These are phyloP conservation scores for Hemistola chrysoprasaria DNA, from an alignment of 2,888 invertebrate genomes.

Conservation along the genomic window DNA sequence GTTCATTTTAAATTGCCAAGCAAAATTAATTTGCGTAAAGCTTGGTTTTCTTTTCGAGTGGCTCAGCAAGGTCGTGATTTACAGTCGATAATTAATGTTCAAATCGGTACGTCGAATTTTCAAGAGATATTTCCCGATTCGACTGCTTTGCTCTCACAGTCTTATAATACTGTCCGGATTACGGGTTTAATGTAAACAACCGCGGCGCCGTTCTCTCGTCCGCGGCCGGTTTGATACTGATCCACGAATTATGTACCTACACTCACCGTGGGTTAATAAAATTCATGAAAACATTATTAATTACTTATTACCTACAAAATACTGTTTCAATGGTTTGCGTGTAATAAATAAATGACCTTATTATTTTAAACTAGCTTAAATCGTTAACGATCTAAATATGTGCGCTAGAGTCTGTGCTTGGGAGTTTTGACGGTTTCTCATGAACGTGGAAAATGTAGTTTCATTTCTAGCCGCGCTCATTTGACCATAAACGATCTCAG, in stretches of 20 bases:
- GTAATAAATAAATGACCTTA: conserved; percentile 44
- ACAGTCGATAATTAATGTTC: no score
- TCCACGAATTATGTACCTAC: conserved; percentile 47
- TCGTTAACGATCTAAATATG: no score
- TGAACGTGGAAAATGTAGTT: no score
- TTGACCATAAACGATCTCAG: no score
- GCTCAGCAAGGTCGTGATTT: no score
- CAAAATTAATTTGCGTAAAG: conserved; percentile 18
- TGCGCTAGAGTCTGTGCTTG: no score
- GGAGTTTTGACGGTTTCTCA: no score
- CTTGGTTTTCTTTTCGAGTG: conserved; percentile 26
- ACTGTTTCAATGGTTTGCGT: conserved; percentile 45
- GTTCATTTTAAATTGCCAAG: conserved; percentile 28
- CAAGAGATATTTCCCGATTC: conserved; percentile 24
- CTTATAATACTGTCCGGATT: conserved; percentile 66
- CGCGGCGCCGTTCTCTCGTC: conserved; percentile 49
- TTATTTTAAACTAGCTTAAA: conserved; percentile 16
- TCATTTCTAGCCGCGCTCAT: no score
- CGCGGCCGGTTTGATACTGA: conserved; percentile 53
- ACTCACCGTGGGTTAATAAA: conserved; percentile 71
- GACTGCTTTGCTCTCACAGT: conserved; percentile 67
- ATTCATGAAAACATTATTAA: conserved; percentile 60
- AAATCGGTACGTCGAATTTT: no score
- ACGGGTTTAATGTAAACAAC: conserved; percentile 26
- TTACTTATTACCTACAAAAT: conserved; percentile 54